phyloP scores from a whole-genome alignment of 2,888 invertebrate species.

The Atrina japonica region DNA sequence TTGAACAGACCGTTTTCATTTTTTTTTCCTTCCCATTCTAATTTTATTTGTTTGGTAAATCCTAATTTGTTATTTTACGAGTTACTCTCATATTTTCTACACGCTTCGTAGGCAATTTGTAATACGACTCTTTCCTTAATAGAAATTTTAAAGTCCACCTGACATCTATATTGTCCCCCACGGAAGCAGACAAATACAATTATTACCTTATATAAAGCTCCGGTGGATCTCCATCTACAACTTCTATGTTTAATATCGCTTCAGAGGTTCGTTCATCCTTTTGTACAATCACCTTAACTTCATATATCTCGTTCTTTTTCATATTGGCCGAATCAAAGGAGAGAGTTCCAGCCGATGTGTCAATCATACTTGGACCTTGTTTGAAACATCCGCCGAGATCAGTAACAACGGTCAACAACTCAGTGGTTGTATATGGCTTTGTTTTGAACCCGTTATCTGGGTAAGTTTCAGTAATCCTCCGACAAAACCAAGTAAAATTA shows the following conservation, averaged over 20 bases:
- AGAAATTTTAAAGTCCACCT: no score
- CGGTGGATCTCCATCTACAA: slow-evolving; percentile 56
- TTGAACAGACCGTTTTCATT: no score
- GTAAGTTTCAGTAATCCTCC: slow-evolving; percentile 21
- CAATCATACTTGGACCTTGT: slow-evolving; percentile 50
- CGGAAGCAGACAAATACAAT: no score
- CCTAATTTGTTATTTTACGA: no score
- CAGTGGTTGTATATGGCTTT: slow-evolving; percentile 10
- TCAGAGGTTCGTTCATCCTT: slow-evolving; percentile 39
- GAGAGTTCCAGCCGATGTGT: slow-evolving; percentile 30
- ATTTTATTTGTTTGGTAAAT: no score
- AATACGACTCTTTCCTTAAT: no score
- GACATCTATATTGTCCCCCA: no score
- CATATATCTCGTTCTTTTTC: slow-evolving; percentile 56
- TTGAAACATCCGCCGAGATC: slow-evolving; percentile 62
- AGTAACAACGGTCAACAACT: background rate
- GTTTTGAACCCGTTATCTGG: background rate
- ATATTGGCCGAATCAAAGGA: slow-evolving; percentile 59
- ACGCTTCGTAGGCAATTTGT: no score
- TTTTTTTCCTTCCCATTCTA: no score
- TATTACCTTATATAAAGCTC: slow-evolving; percentile 55
- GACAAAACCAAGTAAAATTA: slow-evolving; percentile 42
- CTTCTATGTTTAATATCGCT: slow-evolving; percentile 43
- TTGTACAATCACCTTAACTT: slow-evolving; percentile 49
- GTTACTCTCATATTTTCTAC: no score